Evolutionary conservation across 2,888 invertebrate genomes (phyloP).

Genomic region (Steinernema scapterisci): DNA sequence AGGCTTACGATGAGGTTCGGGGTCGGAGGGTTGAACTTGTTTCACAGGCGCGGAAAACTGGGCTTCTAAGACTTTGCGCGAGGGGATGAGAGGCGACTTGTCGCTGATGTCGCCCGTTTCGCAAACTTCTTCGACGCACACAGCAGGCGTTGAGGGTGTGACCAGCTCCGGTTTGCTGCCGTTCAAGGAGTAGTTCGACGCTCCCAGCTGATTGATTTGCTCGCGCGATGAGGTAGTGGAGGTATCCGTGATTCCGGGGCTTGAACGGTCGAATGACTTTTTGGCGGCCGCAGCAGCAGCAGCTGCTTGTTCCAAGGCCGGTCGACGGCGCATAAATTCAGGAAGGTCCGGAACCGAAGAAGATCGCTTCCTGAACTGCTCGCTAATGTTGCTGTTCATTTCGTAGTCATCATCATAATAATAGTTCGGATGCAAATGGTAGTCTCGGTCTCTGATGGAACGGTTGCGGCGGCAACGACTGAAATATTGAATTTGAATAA

Average conservation of each 20-base stretch:
- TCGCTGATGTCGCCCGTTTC: background rate
- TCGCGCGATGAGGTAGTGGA: background rate
- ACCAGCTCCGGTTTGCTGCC: background rate
- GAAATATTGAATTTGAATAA: background rate
- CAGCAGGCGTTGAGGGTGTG: background rate
- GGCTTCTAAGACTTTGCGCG: background rate
- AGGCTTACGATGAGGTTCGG: too few relatives aligned
- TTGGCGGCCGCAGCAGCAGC: background rate
- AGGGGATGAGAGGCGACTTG: background rate
- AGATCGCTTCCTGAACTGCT: background rate
- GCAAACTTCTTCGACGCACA: background rate
- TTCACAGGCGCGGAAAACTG: too few relatives aligned
- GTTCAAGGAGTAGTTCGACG: background rate
- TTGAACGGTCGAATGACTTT: background rate
- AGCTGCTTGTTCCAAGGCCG: background rate
- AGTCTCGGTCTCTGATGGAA: background rate
- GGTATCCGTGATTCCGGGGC: background rate
- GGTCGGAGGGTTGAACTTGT: too few relatives aligned
- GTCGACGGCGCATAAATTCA: background rate
- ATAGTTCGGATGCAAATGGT: conserved; percentile 10
- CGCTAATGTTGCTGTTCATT: too few relatives aligned
- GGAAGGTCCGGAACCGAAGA: background rate
- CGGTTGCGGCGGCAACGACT: conserved; percentile 1
- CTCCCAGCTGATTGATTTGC: too few relatives aligned
- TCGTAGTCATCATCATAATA: background rate